Evolutionary conservation across 2,888 invertebrate genomes (phyloP), one percentile per base, ranked within the genome.

Genomic region (Coremacera marginata): DNA sequence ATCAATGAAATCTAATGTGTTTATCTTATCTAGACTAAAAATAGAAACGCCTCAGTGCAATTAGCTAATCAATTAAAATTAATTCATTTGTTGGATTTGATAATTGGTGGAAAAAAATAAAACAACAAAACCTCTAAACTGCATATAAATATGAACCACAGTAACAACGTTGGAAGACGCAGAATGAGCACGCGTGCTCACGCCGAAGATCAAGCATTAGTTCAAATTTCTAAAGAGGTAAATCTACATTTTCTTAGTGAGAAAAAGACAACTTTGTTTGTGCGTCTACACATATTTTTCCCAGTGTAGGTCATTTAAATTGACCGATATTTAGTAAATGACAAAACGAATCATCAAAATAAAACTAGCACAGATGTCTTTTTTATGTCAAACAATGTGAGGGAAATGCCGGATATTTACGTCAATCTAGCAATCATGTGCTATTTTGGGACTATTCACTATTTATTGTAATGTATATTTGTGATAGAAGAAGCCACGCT

Each of bases 201-300:
- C 55, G 74, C 74, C 9, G 74, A 74, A 25, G 74, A 65, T 55
- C 52, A 52, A 62, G 67, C 67, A 37, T 67, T 74, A 31, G 67
- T 37, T 57, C 67, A 34, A 14, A 74, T 74, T 55, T 65, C 74
- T 14, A 74, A 25, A 55, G 74, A 74, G 67, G 74, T 74, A 37
- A 74, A 3, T 55, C 7, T 55, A 19, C 3, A n/a, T 19, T 19
- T 55, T 55, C 22, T 2, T 19, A 22, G 5, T 22, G n/a, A 19
- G 19, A 44, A 2, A 44, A 11, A 44, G 44, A 44, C 44, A 44
- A 3, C 11, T 2, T n/a, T 44, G 44, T 11, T 11, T 44, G 14
- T 44, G 14, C 1, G 44, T 14, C 11, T 44, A 44, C 1, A 44
- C 3, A 44, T 44, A 3, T 55, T 55, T 55, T 19, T 19, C 22